Percentiles rank a stretch among this genome's conserved stretches.
Conservation (phyloP, 2,888 invertebrate species). For the Mesorhabditis sp. region DNA sequence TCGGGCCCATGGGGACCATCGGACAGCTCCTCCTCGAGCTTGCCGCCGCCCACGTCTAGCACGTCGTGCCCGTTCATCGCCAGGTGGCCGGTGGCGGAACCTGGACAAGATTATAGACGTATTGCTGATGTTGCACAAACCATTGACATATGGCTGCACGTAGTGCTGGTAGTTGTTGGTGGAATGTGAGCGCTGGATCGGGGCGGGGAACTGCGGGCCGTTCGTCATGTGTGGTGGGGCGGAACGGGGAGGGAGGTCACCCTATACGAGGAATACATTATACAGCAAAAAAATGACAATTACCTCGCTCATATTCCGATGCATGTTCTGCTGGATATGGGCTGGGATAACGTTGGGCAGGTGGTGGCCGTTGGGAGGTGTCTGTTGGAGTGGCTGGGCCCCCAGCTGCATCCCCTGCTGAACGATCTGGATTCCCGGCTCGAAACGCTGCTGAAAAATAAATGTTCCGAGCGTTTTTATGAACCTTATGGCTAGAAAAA, state of each 20-base stretch:
- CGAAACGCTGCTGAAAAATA: constrained; percentile 4
- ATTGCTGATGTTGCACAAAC: background rate
- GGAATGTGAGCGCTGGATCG: background rate
- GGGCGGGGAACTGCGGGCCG: constrained; percentile 1
- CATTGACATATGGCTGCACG: background rate
- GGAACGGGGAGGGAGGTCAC: background rate
- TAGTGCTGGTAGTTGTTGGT: background rate
- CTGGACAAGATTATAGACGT: background rate
- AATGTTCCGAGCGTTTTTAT: too few species aligned
- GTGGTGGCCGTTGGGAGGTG: too few species aligned
- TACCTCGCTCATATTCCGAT: background rate
- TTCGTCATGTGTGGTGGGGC: background rate
- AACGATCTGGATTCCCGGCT: background rate
- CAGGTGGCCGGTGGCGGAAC: background rate
- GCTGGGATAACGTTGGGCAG: too few species aligned
- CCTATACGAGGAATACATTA: background rate
- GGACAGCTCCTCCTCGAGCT: background rate
- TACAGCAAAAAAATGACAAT: background rate
- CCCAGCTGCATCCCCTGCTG: constrained; percentile 6
- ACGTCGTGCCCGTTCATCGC: background rate
- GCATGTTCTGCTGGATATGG: background rate
- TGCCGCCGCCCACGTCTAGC: background rate
- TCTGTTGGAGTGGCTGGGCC: background rate
- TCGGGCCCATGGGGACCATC: background rate
- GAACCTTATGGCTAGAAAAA: too few species aligned